Percentiles rank a stretch among this genome's conserved stretches.
phyloP scores from a whole-genome alignment of 2,797 vertebrate species.

The Alcedo quadribrachys region DNA sequence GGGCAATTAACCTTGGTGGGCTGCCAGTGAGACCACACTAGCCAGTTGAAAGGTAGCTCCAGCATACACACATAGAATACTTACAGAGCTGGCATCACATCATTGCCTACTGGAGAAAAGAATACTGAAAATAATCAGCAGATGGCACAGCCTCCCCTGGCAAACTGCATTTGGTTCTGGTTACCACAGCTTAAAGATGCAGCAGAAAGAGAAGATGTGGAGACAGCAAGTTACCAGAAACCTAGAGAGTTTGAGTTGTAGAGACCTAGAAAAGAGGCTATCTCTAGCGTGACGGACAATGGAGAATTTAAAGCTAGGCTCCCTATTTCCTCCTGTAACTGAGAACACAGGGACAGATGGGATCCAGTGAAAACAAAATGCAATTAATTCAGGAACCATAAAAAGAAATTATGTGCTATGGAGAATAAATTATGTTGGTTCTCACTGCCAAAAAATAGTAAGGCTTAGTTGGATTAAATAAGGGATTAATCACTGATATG shows the following conservation, averaged over 20 bases:
- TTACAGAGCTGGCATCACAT: not conserved
- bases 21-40: not conserved
- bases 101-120: not conserved
- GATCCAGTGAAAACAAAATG: conserved; percentile 30
- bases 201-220: not conserved
- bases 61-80: not conserved
- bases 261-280: not conserved
- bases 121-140: not conserved
- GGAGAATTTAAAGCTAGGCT: not conserved
- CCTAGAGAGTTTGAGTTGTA: not conserved
- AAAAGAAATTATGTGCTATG: not conserved
- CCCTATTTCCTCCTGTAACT: not conserved
- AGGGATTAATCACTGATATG: not conserved
- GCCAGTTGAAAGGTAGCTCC: not conserved
- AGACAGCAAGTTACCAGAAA: not conserved
- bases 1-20: not conserved
- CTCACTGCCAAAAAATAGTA: not conserved
- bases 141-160: not conserved
- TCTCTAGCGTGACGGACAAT: not conserved
- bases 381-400: conserved; percentile 33
- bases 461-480: conserved; percentile 11
- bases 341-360: not conserved
- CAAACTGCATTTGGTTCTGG: not conserved
- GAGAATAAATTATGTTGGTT: not conserved
- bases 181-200: not conserved